Base-by-base conservation (phyloP, 2,888 invertebrate species). In the Cataglyphis altisquamis region DNA sequence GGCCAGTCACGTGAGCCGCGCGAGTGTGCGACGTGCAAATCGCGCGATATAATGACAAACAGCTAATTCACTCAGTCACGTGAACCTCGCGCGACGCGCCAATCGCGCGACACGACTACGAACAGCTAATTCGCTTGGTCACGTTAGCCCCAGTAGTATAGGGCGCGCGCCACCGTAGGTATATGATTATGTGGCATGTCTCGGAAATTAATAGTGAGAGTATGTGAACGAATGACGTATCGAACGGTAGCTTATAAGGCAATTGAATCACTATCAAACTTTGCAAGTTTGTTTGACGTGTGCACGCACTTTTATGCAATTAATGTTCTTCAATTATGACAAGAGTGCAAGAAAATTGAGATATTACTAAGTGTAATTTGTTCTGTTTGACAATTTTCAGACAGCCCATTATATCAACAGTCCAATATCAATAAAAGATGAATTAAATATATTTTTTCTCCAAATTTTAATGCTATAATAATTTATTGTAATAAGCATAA, bases 301-400 rank as follows among this genome's bases (percentile, higher is more conserved):
- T 55, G 64, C 32, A 29, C 32, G 36, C 48, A 74, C 21, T 29
- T 48, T 64, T 52, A 66, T 52, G 36, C 55, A 55, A 41, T 18
- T 75, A 29, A 77, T 41, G 67, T 68, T 68, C 29, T 29, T n/a
- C 39, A 39, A 57, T 67, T 77, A 77, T 25, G 36, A 66, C 60
- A 66, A 55, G 67, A 29, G n/a, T 63, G 39, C 52, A 75, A 66
- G 75, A 75, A 75, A 52, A 77, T 77, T 77, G 67, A 77, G 39
- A 77, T 25, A 39, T 67, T 29, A 77, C 39, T 55, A 12, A 45
- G 21, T 55, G 52, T 66, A 67, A 39, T 25, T 75, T 66, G 67
- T 52, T 29, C 2, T 67, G 52, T 39, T 48, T 29, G 39, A 36
- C 21, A 77, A 55, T 29, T 77, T 77, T 39, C 55, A 67, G 8